Evolutionary conservation across 1,140 invertebrate genomes (phyloP).

Genomic region (Spodoptera frugiperda): DNA sequence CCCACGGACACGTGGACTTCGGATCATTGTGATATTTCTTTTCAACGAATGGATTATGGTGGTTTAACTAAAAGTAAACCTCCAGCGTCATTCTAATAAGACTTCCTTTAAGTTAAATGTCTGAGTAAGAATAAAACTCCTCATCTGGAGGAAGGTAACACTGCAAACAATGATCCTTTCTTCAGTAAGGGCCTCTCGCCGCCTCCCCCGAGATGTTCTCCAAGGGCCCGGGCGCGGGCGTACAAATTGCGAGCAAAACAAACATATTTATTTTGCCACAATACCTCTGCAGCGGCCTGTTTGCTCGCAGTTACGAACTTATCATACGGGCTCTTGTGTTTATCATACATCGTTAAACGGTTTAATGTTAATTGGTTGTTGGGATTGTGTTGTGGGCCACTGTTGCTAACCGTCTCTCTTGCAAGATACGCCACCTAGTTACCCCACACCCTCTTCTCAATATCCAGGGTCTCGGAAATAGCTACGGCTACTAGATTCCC

Average conservation of each 20-base stretch:
- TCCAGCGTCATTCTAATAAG: no score
- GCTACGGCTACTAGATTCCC: no score
- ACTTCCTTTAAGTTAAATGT: no score
- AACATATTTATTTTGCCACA: slow-evolving; percentile 39
- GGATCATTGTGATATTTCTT: no score
- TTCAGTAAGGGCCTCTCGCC: neutral
- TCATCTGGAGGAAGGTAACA: neutral
- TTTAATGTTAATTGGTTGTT: no score
- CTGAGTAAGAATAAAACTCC: neutral
- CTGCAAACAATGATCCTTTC: slow-evolving; percentile 25
- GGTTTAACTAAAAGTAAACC: no score
- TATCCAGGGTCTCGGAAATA: no score
- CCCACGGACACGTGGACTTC: neutral
- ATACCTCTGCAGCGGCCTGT: slow-evolving; percentile 25
- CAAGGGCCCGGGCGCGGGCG: neutral
- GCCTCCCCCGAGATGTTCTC: slow-evolving; percentile 2
- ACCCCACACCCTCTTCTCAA: no score
- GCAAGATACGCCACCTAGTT: no score
- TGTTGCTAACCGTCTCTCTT: no score
- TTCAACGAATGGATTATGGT: no score
- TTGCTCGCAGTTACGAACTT: slow-evolving; percentile 30
- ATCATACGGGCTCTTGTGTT: slow-evolving; percentile 28
- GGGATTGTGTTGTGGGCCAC: no score
- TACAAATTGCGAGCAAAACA: slow-evolving; percentile 33
- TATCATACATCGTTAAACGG: slow-evolving; percentile 12